Base-by-base conservation (phyloP, 2,888 invertebrate genomes). In the Julus scandinavius region DNA sequence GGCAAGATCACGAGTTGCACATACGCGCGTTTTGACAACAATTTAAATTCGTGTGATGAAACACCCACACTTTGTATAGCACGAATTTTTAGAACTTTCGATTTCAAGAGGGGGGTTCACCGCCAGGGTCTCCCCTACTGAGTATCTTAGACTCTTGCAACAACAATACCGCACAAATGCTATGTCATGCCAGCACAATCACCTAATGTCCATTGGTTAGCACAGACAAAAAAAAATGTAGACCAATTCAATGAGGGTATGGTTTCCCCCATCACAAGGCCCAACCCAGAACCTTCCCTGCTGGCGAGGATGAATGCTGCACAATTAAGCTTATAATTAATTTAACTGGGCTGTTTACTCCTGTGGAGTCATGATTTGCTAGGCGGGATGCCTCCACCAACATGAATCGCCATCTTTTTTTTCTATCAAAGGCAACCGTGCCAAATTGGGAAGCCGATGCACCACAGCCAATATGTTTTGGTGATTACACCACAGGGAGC, bases 281-380 rank as follows among this genome's bases (percentile, higher is more conserved):
- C 72, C 72, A 72, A 72, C 72, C 72, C 72, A 72, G 72, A 72
- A 72, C 72, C 85, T 45, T 85, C 85, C 85, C 85, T 85, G 85
- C 85, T 85, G 85, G n/a, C 49, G 49, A 49, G 49, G 85, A 41
- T 85, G 85, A 85, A 85, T 85, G 49, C 85, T 49, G 49, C 85
- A 85, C 85, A 85, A 85, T 85, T 85, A 85, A 85, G 85, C 85
- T 85, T 85, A 85, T 85, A 85, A 85, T 85, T 85, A 85, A 85
- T 85, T 85, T 85, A 85, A 85, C 85, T 85, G 85, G 45, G 41
- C 85, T 85, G 85, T 41, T 72, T 72, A 72, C 72, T 72, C 72
- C 72, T 72, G 72, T 72, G 72, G 72, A 72, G 72, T 72, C 72
- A 72, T 72, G 72, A 72, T 72, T 72, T 72, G 72, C 72, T 72